Evolutionary conservation across 1,140 invertebrate species (phyloP), one percentile per base, ranked within the genome.

Genomic region (Delia radicum): DNA sequence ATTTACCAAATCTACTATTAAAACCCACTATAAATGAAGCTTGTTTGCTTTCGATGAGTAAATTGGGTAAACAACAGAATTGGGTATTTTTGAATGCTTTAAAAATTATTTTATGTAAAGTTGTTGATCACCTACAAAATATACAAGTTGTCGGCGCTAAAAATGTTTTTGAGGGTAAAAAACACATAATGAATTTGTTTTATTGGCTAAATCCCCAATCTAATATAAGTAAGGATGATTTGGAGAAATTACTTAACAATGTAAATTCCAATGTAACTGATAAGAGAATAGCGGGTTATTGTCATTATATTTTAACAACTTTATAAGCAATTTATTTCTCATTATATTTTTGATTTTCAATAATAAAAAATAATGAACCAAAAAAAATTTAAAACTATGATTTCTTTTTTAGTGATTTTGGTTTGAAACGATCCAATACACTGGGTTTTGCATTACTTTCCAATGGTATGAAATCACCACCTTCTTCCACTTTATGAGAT

Each of bases 361-460:
- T 33, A 74, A 37, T 65, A 27, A 62, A 61, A 24, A n/a, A 63
- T 65, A 74, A n/a, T 42, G 37, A 63, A 63, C 21, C n/a, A 63
- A 62, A 27, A 28, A 73, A 28, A 7, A 21, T 48, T 21, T 75
- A 18, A 48, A 42, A 28, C n/a, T 73, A 76, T 67, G 29, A 26
- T 37, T 77, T 74, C 28, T 63, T 81, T 55, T 79, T 84, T 27
- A 48, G 69, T 0, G 67, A 63, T 71, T 82, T 85, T 13, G 82
- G 69, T 46, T 82, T 85, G 63, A 86, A 86, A 4, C 84, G 80
- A 82, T 85, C 84, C 29, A 85, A 29, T 15, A 84, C 82, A 8
- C 77, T 78, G 21, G 75, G 78, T 27, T 74, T 65, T 26, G 74
- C 75, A 15, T 78, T 21, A 28, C 4, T 67, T 76, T 81, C 31